These are phyloP conservation scores for Pristionchus mayeri DNA, from an alignment of 2,888 invertebrate genomes.

Conservation along the genomic window DNA sequence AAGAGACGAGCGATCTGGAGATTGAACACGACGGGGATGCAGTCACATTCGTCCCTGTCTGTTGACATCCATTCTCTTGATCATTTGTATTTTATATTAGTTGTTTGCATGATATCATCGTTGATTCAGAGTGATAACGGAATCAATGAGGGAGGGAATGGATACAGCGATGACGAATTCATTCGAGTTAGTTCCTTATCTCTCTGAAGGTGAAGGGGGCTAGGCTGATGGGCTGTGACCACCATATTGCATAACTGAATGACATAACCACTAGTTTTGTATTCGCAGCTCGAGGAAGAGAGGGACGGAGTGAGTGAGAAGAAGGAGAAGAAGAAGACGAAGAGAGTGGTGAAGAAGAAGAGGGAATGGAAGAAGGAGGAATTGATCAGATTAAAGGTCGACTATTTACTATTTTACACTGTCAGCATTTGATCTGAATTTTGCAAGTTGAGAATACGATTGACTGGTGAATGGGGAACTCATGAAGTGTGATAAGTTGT, in stretches of 20 bases:
- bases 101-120: too few species aligned
- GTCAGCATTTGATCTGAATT: too few species aligned
- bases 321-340: slow-evolving; percentile 10
- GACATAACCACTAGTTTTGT: too few species aligned
- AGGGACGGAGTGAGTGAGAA: background rate
- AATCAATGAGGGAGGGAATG: background rate
- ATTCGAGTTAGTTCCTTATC: background rate
- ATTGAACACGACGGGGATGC: slow-evolving; percentile 21
- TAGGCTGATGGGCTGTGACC: too few species aligned
- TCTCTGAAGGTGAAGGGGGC: too few species aligned
- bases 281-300: slow-evolving; percentile 4
- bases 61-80: background rate
- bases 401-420: background rate
- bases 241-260: too few species aligned
- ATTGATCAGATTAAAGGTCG: slow-evolving; percentile 31
- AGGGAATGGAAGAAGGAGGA: slow-evolving; percentile 37
- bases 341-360: background rate
- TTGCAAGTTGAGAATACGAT: too few species aligned
- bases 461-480: too few species aligned
- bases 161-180: background rate
- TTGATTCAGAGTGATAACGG: slow-evolving; percentile 20
- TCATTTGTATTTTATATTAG: too few species aligned
- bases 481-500: too few species aligned
- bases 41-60: background rate
- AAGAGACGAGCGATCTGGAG: background rate